A percentile compares a stretch with the other conserved stretches of the same genome.
Conservation (phyloP, 2,888 invertebrate species). For the Meghimatium bilineatum region DNA sequence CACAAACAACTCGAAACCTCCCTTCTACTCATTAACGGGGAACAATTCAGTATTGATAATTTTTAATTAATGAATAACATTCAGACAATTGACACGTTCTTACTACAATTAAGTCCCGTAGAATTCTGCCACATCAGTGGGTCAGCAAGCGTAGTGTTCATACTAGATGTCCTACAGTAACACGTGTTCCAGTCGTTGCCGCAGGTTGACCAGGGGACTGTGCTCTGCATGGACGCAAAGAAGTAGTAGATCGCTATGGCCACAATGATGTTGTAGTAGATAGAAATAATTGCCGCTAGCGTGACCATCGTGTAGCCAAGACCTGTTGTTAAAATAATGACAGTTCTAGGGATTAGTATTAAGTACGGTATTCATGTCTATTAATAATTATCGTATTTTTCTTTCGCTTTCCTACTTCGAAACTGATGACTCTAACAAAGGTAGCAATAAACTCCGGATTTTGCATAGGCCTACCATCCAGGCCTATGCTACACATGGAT, state of each 20-base stretch:
- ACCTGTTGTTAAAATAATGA: conserved; percentile 55
- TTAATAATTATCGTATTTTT: too few species aligned
- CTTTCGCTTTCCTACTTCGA: too few species aligned
- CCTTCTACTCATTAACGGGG: too few species aligned
- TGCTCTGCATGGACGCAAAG: conserved; percentile 66
- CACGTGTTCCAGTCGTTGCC: conserved; percentile 70
- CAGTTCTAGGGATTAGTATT: background rate
- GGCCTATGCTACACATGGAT: too few species aligned
- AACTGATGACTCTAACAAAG: too few species aligned
- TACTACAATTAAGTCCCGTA: conserved; percentile 62
- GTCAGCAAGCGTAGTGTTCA: conserved; percentile 54
- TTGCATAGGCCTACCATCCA: too few species aligned
- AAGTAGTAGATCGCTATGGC: conserved; percentile 69
- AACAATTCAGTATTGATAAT: too few species aligned
- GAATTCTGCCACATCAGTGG: conserved; percentile 56
- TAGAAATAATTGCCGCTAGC: conserved; percentile 62
- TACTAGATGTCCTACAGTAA: conserved; percentile 57
- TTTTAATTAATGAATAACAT: too few species aligned
- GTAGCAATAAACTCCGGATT: too few species aligned
- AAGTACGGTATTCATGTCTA: background rate
- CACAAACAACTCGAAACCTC: too few species aligned
- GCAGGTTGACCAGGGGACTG: conserved; percentile 69
- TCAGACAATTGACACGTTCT: too few species aligned
- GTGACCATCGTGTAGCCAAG: conserved; percentile 68
- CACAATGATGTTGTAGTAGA: conserved; percentile 73